Conservation (phyloP, 2,797 vertebrate species). For the Tiaroga cobitis region DNA sequence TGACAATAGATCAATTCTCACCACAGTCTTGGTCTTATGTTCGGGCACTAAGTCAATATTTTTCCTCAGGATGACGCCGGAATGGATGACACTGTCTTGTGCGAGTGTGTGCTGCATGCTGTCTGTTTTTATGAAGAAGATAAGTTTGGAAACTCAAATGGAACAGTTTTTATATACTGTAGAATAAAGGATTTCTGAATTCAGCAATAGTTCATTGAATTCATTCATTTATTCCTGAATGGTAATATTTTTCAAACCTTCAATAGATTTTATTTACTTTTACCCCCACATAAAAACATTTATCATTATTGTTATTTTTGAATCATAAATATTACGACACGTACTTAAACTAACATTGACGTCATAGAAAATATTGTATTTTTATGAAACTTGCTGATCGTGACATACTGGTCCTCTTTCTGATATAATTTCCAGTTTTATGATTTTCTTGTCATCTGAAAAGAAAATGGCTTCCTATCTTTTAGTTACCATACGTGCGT, state of each 20-base stretch:
- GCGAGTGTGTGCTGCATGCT: background rate
- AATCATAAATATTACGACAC: background rate
- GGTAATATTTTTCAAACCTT: too few relatives aligned
- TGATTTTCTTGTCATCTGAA: background rate
- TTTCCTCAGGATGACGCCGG: slow-evolving; percentile 29
- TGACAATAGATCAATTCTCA: slow-evolving; percentile 55
- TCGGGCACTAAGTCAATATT: slow-evolving; percentile 45
- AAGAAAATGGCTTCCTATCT: background rate
- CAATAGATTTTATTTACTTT: too few relatives aligned
- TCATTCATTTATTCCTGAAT: too few relatives aligned
- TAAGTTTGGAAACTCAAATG: background rate
- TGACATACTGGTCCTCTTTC: too few relatives aligned
- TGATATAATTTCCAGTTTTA: too few relatives aligned
- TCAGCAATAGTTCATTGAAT: too few relatives aligned
- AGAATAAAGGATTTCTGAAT: background rate
- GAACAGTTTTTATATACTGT: background rate
- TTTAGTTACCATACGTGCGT: too few relatives aligned
- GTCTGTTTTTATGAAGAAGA: background rate
- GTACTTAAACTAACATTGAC: background rate
- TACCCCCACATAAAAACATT: too few relatives aligned
- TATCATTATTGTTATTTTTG: background rate
- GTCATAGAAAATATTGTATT: background rate
- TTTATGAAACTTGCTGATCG: too few relatives aligned
- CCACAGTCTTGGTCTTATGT: slow-evolving; percentile 44
- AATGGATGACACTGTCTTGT: slow-evolving; percentile 31